Conservation (phyloP, 2,797 vertebrate genomes). For the Botia kubotai region DNA sequence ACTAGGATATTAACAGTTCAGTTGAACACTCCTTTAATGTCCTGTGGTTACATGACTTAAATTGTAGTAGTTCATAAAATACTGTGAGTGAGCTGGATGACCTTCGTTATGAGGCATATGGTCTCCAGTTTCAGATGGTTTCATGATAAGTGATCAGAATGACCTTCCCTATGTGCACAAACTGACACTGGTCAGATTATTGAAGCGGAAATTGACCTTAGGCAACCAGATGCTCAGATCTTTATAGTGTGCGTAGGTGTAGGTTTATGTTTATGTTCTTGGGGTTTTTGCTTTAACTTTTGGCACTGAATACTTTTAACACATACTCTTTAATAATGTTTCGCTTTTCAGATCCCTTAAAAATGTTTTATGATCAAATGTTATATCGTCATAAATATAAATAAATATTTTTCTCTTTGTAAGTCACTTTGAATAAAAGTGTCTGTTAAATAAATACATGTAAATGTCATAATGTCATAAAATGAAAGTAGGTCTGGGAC, state of each 20-base stretch:
- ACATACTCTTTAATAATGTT: no score
- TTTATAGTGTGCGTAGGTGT: not conserved
- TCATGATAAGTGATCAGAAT: constrained; percentile 17
- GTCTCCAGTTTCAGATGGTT: constrained; percentile 24
- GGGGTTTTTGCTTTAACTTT: not conserved
- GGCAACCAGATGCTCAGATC: constrained; percentile 40
- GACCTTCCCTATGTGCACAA: constrained; percentile 33
- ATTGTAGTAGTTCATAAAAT: not conserved
- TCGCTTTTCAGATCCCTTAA: no score
- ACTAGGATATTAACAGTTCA: not conserved
- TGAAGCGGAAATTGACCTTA: constrained; percentile 7
- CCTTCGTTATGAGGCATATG: not conserved
- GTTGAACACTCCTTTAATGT: not conserved
- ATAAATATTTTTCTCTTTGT: no score
- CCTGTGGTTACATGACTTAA: not conserved
- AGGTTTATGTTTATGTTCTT: not conserved
- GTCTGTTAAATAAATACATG: no score
- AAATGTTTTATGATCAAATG: no score
- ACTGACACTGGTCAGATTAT: constrained; percentile 33
- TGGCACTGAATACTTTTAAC: not conserved
- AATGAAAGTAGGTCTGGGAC: no score
- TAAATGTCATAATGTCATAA: no score
- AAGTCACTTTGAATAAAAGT: no score
- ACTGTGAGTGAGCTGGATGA: not conserved
- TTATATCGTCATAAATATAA: no score